Percentiles rank a stretch among this genome's conserved stretches.
Conservation (phyloP, 2,113 vertebrate genomes). For the Cyphomyrus discorhynchus region DNA sequence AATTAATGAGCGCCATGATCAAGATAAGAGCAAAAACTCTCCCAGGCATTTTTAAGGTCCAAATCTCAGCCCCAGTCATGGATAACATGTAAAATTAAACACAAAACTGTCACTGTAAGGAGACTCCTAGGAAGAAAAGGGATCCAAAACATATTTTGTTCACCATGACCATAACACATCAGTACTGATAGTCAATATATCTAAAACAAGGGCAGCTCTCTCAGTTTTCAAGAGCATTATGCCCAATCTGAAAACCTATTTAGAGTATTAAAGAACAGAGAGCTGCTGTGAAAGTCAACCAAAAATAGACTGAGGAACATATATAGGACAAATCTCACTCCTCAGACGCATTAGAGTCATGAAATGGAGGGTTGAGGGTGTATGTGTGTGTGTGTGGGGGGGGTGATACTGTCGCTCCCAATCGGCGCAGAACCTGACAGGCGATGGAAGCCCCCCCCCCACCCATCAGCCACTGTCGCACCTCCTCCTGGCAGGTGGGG, state of each 20-base stretch:
- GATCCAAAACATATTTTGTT: neutral
- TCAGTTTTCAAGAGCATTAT: neutral
- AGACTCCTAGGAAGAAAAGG: neutral
- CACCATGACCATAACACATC: neutral
- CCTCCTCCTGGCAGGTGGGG: constrained; percentile 98
- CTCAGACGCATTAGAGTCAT: constrained; percentile 28
- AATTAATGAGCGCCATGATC: constrained; percentile 10
- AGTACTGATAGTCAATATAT: neutral
- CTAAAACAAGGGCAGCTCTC: neutral
- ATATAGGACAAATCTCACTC: constrained; percentile 9
- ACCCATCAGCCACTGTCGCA: constrained; percentile 68
- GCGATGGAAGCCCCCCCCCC: constrained; percentile 78
- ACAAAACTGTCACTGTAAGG: neutral
- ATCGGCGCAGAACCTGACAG: constrained; percentile 81
- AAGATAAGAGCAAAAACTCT: neutral
- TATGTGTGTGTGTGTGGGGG: constrained; percentile 28
- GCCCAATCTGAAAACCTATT: neutral
- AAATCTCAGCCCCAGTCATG: neutral
- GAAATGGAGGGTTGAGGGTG: constrained; percentile 53
- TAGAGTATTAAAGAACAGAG: neutral
- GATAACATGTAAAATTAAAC: neutral
- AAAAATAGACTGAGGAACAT: constrained; percentile 32
- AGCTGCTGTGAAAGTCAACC: neutral
- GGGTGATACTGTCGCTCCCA: constrained; percentile 89
- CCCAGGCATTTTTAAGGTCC: neutral